phyloP scores from a whole-genome alignment of 2,797 vertebrate genomes.

The Lithobates sylvaticus region DNA sequence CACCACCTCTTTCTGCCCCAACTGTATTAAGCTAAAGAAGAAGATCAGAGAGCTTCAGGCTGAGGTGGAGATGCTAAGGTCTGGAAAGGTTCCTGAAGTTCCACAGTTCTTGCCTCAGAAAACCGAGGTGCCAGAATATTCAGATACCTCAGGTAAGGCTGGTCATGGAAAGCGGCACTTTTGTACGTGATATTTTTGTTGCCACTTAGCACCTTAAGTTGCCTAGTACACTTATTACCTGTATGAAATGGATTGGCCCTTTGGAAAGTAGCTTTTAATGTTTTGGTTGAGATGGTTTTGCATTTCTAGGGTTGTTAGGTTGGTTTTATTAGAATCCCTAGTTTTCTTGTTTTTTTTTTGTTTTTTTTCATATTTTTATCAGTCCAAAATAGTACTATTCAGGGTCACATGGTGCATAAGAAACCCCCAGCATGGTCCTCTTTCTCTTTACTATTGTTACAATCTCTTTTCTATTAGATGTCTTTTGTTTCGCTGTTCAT shows the following conservation, averaged over 20 bases:
- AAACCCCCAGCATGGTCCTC: conserved; percentile 10
- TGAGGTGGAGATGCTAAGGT: conserved; percentile 87
- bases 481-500: conserved; percentile 31
- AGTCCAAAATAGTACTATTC: conserved; percentile 4
- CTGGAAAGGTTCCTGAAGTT: conserved; percentile 76
- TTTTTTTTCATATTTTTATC: not conserved
- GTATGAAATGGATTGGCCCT: not conserved
- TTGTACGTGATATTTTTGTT: not conserved
- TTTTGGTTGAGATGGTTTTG: not conserved
- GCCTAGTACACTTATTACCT: not conserved
- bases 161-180: conserved; percentile 58
- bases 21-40: conserved; percentile 91
- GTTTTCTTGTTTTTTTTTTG: not conserved
- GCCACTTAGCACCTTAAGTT: not conserved
- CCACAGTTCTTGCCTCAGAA: conserved; percentile 77
- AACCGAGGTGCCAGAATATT: conserved; percentile 85
- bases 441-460: conserved; percentile 3
- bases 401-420: conserved; percentile 55
- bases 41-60: conserved; percentile 93
- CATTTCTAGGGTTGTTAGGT: not conserved
- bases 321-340: not conserved
- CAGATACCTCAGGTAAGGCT: conserved; percentile 88
- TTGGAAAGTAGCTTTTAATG: not conserved
- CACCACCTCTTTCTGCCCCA: conserved; percentile 94
- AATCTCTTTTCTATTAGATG: conserved; percentile 1